Conservation (phyloP, 2,113 vertebrate species). For the Dissostichus mawsoni region DNA sequence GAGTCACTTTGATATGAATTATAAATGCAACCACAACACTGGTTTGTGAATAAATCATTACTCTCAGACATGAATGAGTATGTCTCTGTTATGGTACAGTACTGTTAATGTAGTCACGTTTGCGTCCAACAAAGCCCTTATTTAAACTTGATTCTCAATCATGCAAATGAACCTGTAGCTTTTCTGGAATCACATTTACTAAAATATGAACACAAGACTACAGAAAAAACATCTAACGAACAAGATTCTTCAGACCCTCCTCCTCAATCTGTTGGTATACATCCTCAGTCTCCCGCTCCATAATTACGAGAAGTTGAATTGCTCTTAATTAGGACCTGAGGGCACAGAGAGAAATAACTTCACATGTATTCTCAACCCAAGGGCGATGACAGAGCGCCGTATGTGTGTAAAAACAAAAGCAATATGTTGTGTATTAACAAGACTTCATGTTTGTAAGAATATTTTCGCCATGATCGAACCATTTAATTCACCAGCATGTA, state of each 20-base stretch:
- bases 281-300: constrained; percentile 25
- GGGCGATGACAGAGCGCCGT: not conserved
- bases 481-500: constrained; percentile 41
- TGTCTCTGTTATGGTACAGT: constrained; percentile 1
- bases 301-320: constrained; percentile 58
- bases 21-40: constrained; percentile 32
- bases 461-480: not conserved
- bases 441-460: no score
- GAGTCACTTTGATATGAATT: constrained; percentile 33
- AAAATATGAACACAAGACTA: not conserved
- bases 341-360: constrained; percentile 43
- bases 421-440: not conserved
- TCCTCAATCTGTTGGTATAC: constrained; percentile 20
- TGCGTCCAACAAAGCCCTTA: not conserved
- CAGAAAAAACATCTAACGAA: no score
- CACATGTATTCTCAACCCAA: constrained; percentile 35
- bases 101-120: no score
- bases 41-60: constrained; percentile 44
- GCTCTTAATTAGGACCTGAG: constrained; percentile 70
- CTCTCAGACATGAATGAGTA: constrained; percentile 13
- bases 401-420: not conserved
- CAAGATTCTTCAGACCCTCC: not conserved
- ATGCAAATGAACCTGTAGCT: constrained; percentile 31
- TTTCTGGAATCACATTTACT: constrained; percentile 4
- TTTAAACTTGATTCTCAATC: constrained; percentile 30